Evolutionary conservation across 2,797 vertebrate genomes (phyloP), one percentile per base, ranked within the genome.

Genomic region (Caiman crocodilus): DNA sequence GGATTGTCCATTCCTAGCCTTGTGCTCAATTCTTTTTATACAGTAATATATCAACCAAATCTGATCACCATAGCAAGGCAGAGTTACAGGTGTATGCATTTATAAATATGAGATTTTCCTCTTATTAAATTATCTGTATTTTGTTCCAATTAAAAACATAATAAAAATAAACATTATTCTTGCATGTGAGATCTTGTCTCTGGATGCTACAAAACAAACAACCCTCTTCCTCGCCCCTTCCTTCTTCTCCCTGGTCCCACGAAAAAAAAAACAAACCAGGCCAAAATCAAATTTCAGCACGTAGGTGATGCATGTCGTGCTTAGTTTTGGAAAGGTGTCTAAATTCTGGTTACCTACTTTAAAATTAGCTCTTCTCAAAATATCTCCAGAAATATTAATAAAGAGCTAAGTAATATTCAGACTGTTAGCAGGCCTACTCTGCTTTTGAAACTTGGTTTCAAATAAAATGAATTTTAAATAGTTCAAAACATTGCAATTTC

Each of bases 401-500:
- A 91, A 94, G 84, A 89, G n/a, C 56, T 71, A 76, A 94, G 76
- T 56, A 82, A 91, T 1, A 4, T 63, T 91, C 85, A 74, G 87
- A 89, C 90, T 60, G 79, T 83, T 85, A 88, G 78, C 90, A 88
- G 83, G 77, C 93, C 91, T 60, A 28, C 77, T 94, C 87, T 91
- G 80, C 67, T 93, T 93, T 96, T 94, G 91, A 96, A 96, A 90
- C 74, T 88, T 35, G 60, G 58, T 87, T 95, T 94, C 90, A 96
- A 91, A 96, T 87, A 95, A 93, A 95, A 94, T 92, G 92, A 90
- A 94, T 90, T 84, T 95, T 92, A 91, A 94, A 76, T 82, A 92
- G 84, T 92, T 93, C 87, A 86, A 86, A 89, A 97, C 1, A 2
- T 95, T 95, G 92, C 91, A 96, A 95, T 93, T 95, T 93, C 90